Evolutionary conservation across 1,140 invertebrate genomes (phyloP).

Genomic region (Neodiprion pinetum): DNA sequence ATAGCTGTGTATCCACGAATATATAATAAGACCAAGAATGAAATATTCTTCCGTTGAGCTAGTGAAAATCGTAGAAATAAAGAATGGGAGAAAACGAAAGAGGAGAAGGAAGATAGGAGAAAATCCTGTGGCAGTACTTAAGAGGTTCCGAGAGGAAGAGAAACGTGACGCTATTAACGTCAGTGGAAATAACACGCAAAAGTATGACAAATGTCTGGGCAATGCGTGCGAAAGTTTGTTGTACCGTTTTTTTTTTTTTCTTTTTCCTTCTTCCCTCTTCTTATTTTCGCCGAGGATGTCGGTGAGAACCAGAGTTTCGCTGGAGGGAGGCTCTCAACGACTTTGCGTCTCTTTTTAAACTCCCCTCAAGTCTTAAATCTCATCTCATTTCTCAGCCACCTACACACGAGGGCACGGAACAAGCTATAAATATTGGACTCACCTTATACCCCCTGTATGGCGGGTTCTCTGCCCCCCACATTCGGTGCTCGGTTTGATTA

Average conservation of each 20-base stretch:
- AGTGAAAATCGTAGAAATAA: too few species aligned
- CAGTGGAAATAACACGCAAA: background rate
- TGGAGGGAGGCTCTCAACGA: too few species aligned
- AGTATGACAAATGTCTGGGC: background rate
- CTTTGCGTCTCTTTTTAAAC: background rate
- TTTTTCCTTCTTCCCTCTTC: background rate
- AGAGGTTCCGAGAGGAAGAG: background rate
- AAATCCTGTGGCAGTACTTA: background rate
- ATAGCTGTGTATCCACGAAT: too few species aligned
- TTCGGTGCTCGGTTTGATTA: slow-evolving; percentile 2
- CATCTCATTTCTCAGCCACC: background rate
- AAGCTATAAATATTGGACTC: background rate
- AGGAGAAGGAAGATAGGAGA: too few species aligned
- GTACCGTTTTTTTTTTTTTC: background rate
- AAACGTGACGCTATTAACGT: slow-evolving; percentile 7
- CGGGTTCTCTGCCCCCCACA: background rate
- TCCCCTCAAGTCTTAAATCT: background rate
- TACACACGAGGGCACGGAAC: background rate
- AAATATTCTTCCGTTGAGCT: too few species aligned
- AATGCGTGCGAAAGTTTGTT: too few species aligned
- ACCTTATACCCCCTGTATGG: background rate
- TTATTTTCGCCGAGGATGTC: too few species aligned
- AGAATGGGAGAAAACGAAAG: too few species aligned
- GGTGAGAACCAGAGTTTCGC: too few species aligned
- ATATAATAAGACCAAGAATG: too few species aligned